Evolutionary conservation across 1,140 invertebrate genomes (phyloP).

Genomic region (Chrysoperla carnea): DNA sequence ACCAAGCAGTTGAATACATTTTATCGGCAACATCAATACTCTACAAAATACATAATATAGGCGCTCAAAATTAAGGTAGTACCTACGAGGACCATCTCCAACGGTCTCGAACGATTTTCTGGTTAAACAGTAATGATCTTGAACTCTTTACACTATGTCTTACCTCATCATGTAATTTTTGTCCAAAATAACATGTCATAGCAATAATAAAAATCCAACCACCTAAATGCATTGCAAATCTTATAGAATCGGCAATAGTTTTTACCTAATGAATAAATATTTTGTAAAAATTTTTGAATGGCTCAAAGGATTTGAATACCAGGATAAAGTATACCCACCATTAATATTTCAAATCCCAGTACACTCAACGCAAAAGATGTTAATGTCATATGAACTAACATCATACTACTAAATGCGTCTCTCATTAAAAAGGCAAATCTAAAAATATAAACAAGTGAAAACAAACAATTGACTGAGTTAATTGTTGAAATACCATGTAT

Average conservation of each 20-base stretch:
- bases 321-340: slow-evolving; percentile 8
- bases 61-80: no score
- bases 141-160: no score
- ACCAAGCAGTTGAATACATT: slow-evolving; percentile 11
- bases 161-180: slow-evolving; percentile 14
- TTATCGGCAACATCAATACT: slow-evolving; percentile 10
- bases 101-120: no score
- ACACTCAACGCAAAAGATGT: slow-evolving; percentile 15
- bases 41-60: no score
- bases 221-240: slow-evolving; percentile 12
- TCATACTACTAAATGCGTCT: slow-evolving; percentile 12
- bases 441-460: slow-evolving; percentile 1
- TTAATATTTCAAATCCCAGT: slow-evolving; percentile 15
- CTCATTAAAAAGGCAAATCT: slow-evolving; percentile 11
- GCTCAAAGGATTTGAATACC: no score
- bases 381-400: slow-evolving; percentile 14
- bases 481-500: no score
- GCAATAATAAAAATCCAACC: slow-evolving; percentile 14
- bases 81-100: no score
- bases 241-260: slow-evolving; percentile 11
- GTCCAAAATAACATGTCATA: slow-evolving; percentile 13
- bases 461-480: no score
- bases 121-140: no score
- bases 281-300: background rate
- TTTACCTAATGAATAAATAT: slow-evolving; percentile 4